phyloP scores from a whole-genome alignment of 2,113 vertebrate genomes.

The Pycnonotus jocosus region DNA sequence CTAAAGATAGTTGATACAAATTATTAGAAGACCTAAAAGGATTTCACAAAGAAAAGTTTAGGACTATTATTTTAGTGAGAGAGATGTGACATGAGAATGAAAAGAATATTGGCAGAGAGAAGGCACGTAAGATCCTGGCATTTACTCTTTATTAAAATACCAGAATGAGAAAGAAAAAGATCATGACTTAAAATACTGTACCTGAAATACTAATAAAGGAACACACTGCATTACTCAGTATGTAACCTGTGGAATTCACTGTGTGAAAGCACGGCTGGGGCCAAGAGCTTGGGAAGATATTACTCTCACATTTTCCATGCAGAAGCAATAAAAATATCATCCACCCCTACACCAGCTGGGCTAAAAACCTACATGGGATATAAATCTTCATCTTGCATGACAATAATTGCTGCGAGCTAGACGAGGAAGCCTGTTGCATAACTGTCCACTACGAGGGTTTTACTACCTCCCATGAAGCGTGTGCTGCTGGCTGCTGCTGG shows the following conservation, averaged over 20 bases:
- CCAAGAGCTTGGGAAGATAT: conserved; percentile 23
- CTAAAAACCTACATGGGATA: conserved; percentile 31
- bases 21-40: conserved; percentile 7
- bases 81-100: neutral
- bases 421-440: neutral
- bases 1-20: conserved; percentile 25
- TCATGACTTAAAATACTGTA: conserved; percentile 17
- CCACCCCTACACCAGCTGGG: conserved; percentile 53
- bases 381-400: conserved; percentile 34
- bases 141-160: neutral
- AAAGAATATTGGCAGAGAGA: conserved; percentile 20
- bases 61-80: conserved; percentile 7
- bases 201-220: neutral
- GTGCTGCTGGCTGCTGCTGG: neutral
- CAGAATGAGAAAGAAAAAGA: neutral
- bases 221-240: neutral
- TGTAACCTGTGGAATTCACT: neutral
- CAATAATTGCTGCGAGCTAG: neutral
- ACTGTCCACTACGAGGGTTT: neutral
- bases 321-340: conserved; percentile 61
- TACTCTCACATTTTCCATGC: conserved; percentile 45
- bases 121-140: neutral
- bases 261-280: neutral
- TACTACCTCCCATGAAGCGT: neutral
- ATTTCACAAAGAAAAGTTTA: conserved; percentile 8